A percentile compares a stretch with the other conserved stretches of the same genome.
Evolutionary conservation across 2,113 vertebrate genomes (phyloP).

Genomic region (Oncorhynchus clarkii): DNA sequence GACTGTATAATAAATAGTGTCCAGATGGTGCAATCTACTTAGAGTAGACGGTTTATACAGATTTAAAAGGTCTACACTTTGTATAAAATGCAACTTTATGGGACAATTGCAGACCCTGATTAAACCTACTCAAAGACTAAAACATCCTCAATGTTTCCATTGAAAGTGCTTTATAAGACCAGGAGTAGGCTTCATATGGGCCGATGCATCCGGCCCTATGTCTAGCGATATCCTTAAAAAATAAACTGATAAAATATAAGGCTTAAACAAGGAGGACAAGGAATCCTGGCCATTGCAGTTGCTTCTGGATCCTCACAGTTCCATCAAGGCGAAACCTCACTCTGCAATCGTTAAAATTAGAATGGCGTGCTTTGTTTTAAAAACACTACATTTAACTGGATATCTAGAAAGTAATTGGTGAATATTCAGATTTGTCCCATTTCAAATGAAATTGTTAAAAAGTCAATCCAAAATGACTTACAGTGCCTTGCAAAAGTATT

Average conservation of each 20-base stretch:
- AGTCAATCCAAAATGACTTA: too few relatives aligned
- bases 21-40: slow-evolving; percentile 21
- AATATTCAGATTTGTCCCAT: not conserved
- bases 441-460: too few relatives aligned
- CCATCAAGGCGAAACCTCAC: too few relatives aligned
- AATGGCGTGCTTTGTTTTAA: not conserved
- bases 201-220: not conserved
- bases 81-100: slow-evolving; percentile 19
- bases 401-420: not conserved
- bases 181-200: not conserved
- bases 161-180: not conserved
- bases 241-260: not conserved
- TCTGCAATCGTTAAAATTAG: not conserved
- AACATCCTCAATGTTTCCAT: slow-evolving; percentile 6
- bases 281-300: too few relatives aligned
- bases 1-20: slow-evolving; percentile 44
- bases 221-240: not conserved
- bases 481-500: too few relatives aligned
- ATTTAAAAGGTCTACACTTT: slow-evolving; percentile 11
- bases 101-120: not conserved
- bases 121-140: slow-evolving; percentile 22
- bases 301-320: too few relatives aligned
- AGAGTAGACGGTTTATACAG: slow-evolving; percentile 17
- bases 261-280: too few relatives aligned
- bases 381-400: not conserved